Conservation (phyloP, 2,113 vertebrate species). For the Melanerpes aurifrons region DNA sequence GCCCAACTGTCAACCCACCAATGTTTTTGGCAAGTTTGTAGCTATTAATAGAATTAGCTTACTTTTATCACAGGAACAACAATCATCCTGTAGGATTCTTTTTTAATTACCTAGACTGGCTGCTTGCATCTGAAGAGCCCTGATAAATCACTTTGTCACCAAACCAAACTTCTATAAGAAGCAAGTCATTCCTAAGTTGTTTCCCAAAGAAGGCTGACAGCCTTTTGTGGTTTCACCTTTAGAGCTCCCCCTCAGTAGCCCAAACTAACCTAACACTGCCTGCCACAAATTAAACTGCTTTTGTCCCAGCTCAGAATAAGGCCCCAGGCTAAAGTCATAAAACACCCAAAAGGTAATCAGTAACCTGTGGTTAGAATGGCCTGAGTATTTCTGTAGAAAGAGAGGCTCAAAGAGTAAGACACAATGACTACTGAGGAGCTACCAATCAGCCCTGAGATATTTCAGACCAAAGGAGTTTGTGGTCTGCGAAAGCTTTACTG, state of each 20-base stretch:
- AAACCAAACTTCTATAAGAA: neutral
- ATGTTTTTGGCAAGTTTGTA: neutral
- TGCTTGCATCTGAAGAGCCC: neutral
- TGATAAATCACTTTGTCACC: neutral
- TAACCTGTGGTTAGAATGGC: neutral
- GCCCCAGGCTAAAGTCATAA: neutral
- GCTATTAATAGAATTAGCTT: neutral
- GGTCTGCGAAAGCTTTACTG: neutral
- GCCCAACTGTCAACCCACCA: neutral
- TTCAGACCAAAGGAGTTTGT: neutral
- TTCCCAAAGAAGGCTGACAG: neutral
- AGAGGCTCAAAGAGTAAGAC: neutral
- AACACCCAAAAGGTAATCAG: accelerated
- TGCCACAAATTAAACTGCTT: neutral
- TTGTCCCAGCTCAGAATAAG: neutral
- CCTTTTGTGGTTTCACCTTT: neutral
- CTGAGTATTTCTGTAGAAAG: neutral
- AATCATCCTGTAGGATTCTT: neutral
- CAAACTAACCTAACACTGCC: neutral
- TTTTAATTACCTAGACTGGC: neutral
- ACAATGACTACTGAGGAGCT: neutral
- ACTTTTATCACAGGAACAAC: neutral
- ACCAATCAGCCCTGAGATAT: neutral
- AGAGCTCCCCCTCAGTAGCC: neutral
- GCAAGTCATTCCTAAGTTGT: neutral